Evolutionary conservation across 2,113 vertebrate genomes (phyloP), one percentile per base, ranked within the genome.

Genomic region (Tragelaphus strepsiceros): DNA sequence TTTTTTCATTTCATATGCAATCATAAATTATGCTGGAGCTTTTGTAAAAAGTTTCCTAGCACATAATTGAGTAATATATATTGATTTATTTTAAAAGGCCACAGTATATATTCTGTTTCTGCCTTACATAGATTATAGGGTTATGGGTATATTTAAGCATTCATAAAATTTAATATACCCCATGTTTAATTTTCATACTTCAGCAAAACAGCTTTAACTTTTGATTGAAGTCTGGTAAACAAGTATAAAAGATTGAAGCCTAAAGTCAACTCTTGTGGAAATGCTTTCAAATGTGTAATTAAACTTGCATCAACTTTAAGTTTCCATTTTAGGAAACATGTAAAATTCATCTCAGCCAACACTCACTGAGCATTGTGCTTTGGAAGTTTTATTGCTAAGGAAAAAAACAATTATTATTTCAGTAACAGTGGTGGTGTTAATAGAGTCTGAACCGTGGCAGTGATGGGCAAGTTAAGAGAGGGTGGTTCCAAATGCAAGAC

Each of bases 31-130:
- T 88, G 5, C 35, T 92, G 39, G 12, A 80, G 35, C 43, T 82
- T 88, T 43, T 59, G 43, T 2, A 21, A 90, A 95, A 94, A 22
- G 56, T 87, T 83, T 97, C 61, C 56, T 93, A 94, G 49, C 39
- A 74, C 9, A 53, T 91, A 98, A 96, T 53, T 94, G 71, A 88
- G 26, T 93, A 46, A 91, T 93, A 61, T 87, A 90, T 43, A 92
- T 95, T 80, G 32, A 82, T 96, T 96, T 90, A n/a, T 97, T 95
- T 71, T 78, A 51, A 96, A 87, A 95, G 91, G 54, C 14, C 88
- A 54, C 22, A 8, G 0, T 85, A 64, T 97, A 43, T 96, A 91
- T 92, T 96, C 11, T 82, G 5, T 97, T 97, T 90, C 16, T 89
- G 86, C 59, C 53, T 86, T 94, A 85, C 16, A 49, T 81, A 71